Evolutionary conservation across 2,888 invertebrate species (phyloP), one percentile per base, ranked within the genome.

Genomic region (Amaurobius ferox): DNA sequence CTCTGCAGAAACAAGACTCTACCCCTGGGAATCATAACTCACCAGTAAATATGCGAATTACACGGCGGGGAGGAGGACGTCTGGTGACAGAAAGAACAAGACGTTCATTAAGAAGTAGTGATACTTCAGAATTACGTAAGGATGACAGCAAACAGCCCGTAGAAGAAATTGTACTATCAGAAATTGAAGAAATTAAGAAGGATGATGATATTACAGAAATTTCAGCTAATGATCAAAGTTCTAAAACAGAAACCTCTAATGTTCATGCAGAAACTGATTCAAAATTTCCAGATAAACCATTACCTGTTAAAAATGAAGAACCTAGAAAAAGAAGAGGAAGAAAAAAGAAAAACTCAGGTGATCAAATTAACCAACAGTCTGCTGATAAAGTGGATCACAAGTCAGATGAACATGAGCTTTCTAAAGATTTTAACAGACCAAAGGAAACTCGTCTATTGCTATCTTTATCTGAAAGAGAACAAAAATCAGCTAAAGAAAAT

Each of bases 321-420:
- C 83, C 79, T 19, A 89, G 89, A 74, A 89, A 89, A 79, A 89
- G 89, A 87, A 76, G 88, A 77, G 89, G 89, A 19, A 87, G 90
- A n/a, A 89, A 88, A 66, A 90, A 90, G 85, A 90, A 90, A 81
- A 89, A 88, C 16, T 88, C 86, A 13, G 88, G 79, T n/a, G 73
- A 87, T 55, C 70, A 62, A 62, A 66, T 48, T n/a, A 19, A 28
- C 26, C 23, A 23, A 29, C 30, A 19, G 23, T 19, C 48, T 19
- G 39, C 30, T 48, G 77, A 88, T 26, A 88, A 83, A 77, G 1
- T 32, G 11, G 88, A 87, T 26, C 1, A 35, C n/a, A 88, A 87
- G 67, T 23, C 35, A 39, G 85, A 83, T 40, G 86, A 89, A 9
- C 70, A 19, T 64, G 88, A 88, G n/a, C 35, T 71, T 70, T 35